Conservation (phyloP, 2,797 vertebrate genomes). For the Anguilla pacifica region DNA sequence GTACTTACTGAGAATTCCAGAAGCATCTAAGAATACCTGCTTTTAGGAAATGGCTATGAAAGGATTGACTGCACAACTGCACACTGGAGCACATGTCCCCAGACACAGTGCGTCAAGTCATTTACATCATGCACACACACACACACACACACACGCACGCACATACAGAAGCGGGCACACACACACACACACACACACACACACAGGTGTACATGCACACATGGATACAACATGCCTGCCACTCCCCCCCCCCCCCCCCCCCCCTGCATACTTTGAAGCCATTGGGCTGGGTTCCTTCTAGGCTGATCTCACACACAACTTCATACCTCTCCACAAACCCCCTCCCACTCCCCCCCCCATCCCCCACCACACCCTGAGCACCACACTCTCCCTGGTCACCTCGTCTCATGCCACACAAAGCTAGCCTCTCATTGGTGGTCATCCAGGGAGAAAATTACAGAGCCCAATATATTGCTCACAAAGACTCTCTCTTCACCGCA, state of each 20-base stretch:
- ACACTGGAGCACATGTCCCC: constrained; percentile 56
- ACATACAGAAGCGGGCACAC: background rate
- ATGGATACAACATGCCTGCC: background rate
- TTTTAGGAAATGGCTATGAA: background rate
- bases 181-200: constrained; percentile 29
- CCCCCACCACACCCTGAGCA: background rate
- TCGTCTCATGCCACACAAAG: constrained; percentile 48
- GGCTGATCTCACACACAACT: background rate
- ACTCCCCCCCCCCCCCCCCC: too few species aligned
- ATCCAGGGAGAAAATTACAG: constrained; percentile 70
- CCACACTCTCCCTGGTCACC: constrained; percentile 1
- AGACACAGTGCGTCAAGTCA: constrained; percentile 66
- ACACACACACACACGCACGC: background rate
- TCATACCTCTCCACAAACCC: background rate
- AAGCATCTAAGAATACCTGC: background rate
- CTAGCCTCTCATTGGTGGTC: constrained; percentile 41
- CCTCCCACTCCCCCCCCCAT: background rate
- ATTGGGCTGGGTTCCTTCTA: background rate
- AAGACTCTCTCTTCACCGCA: constrained; percentile 50
- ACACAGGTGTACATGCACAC: constrained; percentile 37
- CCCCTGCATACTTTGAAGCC: background rate
- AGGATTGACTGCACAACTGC: constrained; percentile 39
- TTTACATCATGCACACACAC: background rate
- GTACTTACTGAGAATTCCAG: background rate
- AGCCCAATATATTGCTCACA: constrained; percentile 60